Base-by-base conservation (phyloP, 2,888 invertebrate species). In the Sphaeridia pumilis region DNA sequence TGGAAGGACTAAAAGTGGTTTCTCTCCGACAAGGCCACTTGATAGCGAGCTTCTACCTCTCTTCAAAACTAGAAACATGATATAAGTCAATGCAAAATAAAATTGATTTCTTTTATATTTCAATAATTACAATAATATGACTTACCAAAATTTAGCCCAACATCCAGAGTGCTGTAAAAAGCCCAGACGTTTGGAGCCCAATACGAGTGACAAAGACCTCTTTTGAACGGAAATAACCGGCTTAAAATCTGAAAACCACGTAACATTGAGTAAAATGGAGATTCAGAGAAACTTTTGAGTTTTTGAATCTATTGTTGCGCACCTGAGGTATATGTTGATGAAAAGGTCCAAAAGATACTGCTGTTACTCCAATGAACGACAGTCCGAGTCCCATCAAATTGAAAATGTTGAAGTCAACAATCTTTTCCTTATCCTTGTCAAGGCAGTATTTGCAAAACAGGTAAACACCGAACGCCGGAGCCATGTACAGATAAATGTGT, bases 151-250 rank as follows among this genome's bases (percentile, higher is more conserved):
- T 70, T 66, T 3, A 77, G 68, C 46, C 75, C 66, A 76, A 92
- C 90, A 70, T 99, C 98, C 4, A 73, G 73, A 52, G 82, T 76
- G 70, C 90, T 94, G 70, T 99, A 99, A 0, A 97, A 67, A 0
- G 95, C 90, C 98, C 98, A 99, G 68, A 89, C 78, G 71, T 99
- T 99, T 25, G 98, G 95, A 2, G 98, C 98, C 98, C 98, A 99
- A 71, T 97, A 98, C 1, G 98, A 88, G 73, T 99, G 98, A 42
- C 87, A 86, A 1, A 99, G 74, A 0, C 98, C 98, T 68, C 97
- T 79, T 75, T 94, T 89, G 68, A 98, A 94, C 41, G 95, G 95
- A 74, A 97, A 97, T 51, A 97, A 71, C 64, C 94, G 76, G 21
- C 80, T 76, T 52, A 84, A 66, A 53, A 86, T 77, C 82, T 89